Conservation (phyloP, 2,888 invertebrate species). For the Platycheirus albimanus region DNA sequence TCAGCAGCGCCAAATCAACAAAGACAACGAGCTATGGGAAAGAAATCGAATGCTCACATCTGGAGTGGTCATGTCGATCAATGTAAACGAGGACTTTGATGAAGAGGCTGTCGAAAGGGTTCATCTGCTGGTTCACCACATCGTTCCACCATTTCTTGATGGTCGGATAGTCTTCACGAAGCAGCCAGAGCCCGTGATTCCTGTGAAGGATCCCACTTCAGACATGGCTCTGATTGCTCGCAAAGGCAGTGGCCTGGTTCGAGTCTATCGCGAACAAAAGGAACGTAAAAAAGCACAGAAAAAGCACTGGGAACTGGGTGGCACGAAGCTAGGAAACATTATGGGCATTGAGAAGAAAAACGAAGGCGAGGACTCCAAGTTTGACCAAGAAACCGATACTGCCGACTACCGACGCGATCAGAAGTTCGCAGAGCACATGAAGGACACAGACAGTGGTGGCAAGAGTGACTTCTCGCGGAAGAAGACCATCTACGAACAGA, state of each 20-base stretch:
- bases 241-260: conserved; percentile 95
- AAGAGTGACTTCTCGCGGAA: conserved; percentile 93
- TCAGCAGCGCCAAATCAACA: conserved; percentile 97
- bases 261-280: conserved; percentile 96
- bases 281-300: conserved; percentile 98
- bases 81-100: conserved; percentile 95
- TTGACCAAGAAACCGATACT: conserved; percentile 87
- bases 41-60: conserved; percentile 98
- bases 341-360: conserved; percentile 95
- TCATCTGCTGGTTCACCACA: conserved; percentile 97
- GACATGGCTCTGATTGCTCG: conserved; percentile 98
- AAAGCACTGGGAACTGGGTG: conserved; percentile 99
- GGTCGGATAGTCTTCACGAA: conserved; percentile 99
- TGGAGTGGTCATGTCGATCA: conserved; percentile 95
- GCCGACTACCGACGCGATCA: conserved; percentile 96
- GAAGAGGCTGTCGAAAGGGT: conserved; percentile 98
- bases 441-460: conserved; percentile 86
- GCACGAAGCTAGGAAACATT: conserved; percentile 93
- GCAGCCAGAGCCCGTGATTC: conserved; percentile 99
- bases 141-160: conserved; percentile 99
- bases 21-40: conserved; percentile 99
- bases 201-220: conserved; percentile 96
- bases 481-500: conserved; percentile 92
- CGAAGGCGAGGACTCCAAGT: conserved; percentile 88
- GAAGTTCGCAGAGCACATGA: conserved; percentile 98